Evolutionary conservation across 2,797 vertebrate genomes (phyloP), one percentile per base, ranked within the genome.

Genomic region (Danio tinwini): DNA sequence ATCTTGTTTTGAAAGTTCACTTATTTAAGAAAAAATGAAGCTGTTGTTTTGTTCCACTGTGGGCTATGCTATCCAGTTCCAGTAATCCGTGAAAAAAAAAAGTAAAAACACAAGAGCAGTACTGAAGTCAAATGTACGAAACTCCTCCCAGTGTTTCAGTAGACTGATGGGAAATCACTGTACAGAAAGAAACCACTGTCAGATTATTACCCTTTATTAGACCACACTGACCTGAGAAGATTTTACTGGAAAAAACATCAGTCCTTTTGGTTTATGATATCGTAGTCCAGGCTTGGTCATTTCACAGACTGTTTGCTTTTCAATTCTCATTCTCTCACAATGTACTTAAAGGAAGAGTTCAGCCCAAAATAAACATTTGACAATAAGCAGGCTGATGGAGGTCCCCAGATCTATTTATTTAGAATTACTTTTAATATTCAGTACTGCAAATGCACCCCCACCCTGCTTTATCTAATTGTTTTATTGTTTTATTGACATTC

Each of bases 1-100:
- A 89, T 82, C 88, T 86, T 19, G 9, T 82, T 67, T 53, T 40
- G 71, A 83, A 84, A 58, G 52, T 53, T 72, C 77, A 45, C 40
- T 71, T 78, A 70, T 72, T 79, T 37, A 74, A 76, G 71, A 69
- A 56, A 69, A 56, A 74, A 77, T 44, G 59, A 81, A 78, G 52
- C 39, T 68, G 19, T 85, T 86, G 65, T 70, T 81, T 59, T 73
- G 50, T 76, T 74, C 72, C 37, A 21, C 75, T 68, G 81, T 44
- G 75, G 17, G 42, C 44, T 73, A 61, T 8, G 13, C 14, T 74
- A 29, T 49, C 13, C n/a, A 61, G 16, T 81, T 82, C 80, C 80
- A 79, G 67, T 79, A 75, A 83, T 73, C 69, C 29, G 1, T 6
- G 8, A 11, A 19, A 3, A 29, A 62, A 29, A 47, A 76, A 39